Conservation (phyloP, 2,113 vertebrate species). For the Verasper variegatus region DNA sequence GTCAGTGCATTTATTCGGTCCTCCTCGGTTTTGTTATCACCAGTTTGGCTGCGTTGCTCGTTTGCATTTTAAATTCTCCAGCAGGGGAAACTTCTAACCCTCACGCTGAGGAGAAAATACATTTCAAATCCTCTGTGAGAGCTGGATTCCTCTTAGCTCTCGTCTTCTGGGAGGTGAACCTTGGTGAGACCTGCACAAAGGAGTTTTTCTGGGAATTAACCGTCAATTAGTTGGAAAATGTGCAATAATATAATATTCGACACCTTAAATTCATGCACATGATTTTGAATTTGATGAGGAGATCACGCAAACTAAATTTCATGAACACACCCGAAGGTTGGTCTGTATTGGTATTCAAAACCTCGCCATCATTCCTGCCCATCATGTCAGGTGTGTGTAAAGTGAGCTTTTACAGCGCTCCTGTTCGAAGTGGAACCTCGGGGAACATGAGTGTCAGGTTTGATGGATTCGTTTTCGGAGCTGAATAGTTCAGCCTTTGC, state of each 20-base stretch:
- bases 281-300: neutral
- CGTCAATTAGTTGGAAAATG: no score
- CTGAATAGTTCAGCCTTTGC: neutral
- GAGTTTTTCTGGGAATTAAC: no score
- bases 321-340: neutral
- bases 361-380: neutral
- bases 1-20: constrained; percentile 24
- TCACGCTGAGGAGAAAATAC: constrained; percentile 15
- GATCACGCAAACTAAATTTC: neutral
- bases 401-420: neutral
- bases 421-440: neutral
- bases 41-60: constrained; percentile 42
- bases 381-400: neutral
- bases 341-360: neutral
- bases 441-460: neutral
- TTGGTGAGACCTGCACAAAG: no score
- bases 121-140: neutral
- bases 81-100: neutral
- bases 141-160: no score
- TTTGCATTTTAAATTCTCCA: constrained; percentile 47
- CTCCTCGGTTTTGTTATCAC: constrained; percentile 30
- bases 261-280: no score
- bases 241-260: no score
- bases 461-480: neutral
- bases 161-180: no score